Evolutionary conservation across 2,113 vertebrate species (phyloP).

Genomic region (Plotosus lineatus): DNA sequence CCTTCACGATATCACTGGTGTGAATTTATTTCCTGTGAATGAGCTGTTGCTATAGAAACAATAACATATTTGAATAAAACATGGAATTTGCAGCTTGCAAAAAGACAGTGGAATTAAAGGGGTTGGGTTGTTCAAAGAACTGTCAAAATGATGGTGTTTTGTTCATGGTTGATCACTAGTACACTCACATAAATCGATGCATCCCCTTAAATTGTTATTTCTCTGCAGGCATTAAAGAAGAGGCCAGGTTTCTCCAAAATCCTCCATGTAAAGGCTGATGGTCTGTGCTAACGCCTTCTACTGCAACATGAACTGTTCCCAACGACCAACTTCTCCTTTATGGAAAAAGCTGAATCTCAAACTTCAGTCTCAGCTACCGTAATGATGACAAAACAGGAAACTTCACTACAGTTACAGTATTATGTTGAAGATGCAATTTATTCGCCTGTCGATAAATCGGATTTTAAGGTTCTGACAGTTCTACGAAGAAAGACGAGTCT

Average conservation of each 20-base stretch:
- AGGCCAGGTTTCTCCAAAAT: conserved; percentile 98
- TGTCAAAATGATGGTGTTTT: neutral
- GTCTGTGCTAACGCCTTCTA: conserved; percentile 83
- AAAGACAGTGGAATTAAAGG: neutral
- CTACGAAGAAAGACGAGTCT: neutral
- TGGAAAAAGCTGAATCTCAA: conserved; percentile 32
- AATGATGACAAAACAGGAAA: conserved; percentile 17
- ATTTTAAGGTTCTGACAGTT: neutral
- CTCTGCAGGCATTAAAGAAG: conserved; percentile 86
- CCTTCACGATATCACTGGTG: neutral
- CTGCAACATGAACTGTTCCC: conserved; percentile 10
- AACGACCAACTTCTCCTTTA: conserved; percentile 29
- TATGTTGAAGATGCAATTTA: neutral
- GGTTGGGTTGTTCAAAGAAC: neutral
- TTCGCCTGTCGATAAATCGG: neutral
- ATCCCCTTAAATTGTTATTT: neutral
- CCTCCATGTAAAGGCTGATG: conserved; percentile 94
- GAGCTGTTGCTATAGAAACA: neutral
- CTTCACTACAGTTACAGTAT: conserved; percentile 30
- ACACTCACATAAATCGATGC: neutral
- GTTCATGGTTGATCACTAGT: neutral
- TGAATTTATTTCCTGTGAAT: neutral
- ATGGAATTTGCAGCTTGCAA: neutral
- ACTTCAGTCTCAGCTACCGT: conserved; percentile 33
- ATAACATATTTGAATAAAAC: neutral